Percentiles rank a stretch among this genome's conserved stretches.
Evolutionary conservation across 2,888 invertebrate genomes (phyloP).

Genomic region (Liopterus haemorrhoidalis): DNA sequence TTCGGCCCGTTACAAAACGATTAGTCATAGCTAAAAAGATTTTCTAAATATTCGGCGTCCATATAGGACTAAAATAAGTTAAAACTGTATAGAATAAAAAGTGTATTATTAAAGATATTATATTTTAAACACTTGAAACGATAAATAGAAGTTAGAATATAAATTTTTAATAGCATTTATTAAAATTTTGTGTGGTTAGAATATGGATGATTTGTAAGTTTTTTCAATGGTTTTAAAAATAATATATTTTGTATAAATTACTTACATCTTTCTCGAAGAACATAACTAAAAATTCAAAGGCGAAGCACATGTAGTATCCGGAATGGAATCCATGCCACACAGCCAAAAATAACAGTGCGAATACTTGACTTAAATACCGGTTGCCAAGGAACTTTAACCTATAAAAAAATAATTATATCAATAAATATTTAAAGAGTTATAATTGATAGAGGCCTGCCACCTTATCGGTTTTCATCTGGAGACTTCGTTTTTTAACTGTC

Average conservation of each 20-base stretch:
- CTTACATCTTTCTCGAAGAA: conserved; percentile 77
- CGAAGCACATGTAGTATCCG: conserved; percentile 90
- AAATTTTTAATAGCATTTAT: no score
- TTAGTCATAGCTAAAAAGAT: no score
- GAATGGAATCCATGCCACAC: conserved; percentile 94
- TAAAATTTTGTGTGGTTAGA: neutral
- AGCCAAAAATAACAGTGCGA: conserved; percentile 81
- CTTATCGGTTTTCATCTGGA: no score
- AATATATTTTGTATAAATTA: conserved; percentile 25
- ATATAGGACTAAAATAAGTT: no score
- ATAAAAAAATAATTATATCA: no score
- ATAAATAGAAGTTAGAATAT: no score
- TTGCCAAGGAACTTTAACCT: conserved; percentile 85
- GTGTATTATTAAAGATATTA: neutral
- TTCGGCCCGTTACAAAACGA: no score
- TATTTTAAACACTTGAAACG: neutral
- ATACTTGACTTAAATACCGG: conserved; percentile 70
- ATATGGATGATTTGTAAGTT: conserved; percentile 1
- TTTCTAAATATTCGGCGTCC: no score
- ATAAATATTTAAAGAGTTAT: no score
- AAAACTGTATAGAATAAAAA: conserved; percentile 5
- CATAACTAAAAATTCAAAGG: conserved; percentile 85
- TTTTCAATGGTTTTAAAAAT: conserved; percentile 2
- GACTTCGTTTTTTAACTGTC: no score
- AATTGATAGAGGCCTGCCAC: no score